Conservation (phyloP, 1,140 invertebrate species). For the Listronotus bonariensis region DNA sequence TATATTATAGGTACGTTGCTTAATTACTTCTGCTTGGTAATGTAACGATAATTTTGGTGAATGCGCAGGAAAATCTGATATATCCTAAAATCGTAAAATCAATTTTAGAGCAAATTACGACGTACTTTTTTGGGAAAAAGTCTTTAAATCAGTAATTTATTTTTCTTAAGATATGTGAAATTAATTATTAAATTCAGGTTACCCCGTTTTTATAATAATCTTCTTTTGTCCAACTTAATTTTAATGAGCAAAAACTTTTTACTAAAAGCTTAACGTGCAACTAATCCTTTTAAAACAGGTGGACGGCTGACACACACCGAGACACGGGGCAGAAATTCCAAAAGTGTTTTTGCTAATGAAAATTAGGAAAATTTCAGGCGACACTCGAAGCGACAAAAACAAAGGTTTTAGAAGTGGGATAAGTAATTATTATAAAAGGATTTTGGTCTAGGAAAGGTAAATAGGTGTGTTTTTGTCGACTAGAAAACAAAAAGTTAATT, state of each 20-base stretch:
- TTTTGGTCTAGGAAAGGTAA: constrained; percentile 16
- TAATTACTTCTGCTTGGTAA: too few species aligned
- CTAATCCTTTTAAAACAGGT: constrained; percentile 14
- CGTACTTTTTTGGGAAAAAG: too few species aligned
- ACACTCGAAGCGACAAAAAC: constrained; percentile 18
- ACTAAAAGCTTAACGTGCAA: neutral
- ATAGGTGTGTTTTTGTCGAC: neutral
- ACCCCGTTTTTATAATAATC: neutral
- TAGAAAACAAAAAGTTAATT: too few species aligned
- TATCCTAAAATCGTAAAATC: too few species aligned
- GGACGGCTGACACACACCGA: constrained; percentile 5
- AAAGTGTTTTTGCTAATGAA: constrained; percentile 21
- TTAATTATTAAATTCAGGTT: too few species aligned
- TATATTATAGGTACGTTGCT: too few species aligned
- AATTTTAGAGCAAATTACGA: too few species aligned
- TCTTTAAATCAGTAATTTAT: neutral
- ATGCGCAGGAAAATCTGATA: too few species aligned
- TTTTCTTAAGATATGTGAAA: neutral
- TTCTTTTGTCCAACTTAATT: constrained; percentile 1
- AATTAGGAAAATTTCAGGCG: constrained; percentile 30
- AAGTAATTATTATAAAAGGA: constrained; percentile 30
- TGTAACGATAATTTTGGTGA: too few species aligned
- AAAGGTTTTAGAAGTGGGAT: constrained; percentile 19
- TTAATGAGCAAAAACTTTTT: neutral
- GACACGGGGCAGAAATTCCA: neutral